These are phyloP conservation scores for Pseudomyrmex gracilis DNA, from an alignment of 1,140 invertebrate genomes.

Conservation along the genomic window DNA sequence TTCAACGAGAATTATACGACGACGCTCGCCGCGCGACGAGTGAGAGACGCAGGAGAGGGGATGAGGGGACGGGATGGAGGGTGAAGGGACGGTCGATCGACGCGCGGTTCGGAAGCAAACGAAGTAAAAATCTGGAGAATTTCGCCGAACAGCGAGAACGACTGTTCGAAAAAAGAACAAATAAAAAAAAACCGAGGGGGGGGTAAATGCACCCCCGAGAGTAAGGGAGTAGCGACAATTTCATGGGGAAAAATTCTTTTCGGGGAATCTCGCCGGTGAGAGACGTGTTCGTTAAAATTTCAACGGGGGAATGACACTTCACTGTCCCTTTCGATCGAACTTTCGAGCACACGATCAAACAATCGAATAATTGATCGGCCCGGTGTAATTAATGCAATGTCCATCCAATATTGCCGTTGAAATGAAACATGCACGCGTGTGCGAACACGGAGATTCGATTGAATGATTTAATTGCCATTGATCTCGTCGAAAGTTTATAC, in stretches of 20 bases:
- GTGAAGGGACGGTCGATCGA: conserved; percentile 49
- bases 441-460: background rate
- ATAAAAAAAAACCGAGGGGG: background rate
- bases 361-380: conserved; percentile 10
- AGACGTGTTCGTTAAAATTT: conserved; percentile 28
- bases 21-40: background rate
- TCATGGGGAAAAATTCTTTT: conserved; percentile 35
- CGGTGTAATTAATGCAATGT: conserved; percentile 15
- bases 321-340: conserved; percentile 26
- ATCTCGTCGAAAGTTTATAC: background rate
- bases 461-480: conserved; percentile 3
- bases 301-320: background rate
- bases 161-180: conserved; percentile 32
- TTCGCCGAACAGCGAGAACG: conserved; percentile 34
- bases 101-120: conserved; percentile 35
- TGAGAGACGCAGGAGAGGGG: no score
- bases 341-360: background rate
- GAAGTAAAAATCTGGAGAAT: conserved; percentile 54
- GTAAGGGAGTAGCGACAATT: conserved; percentile 29
- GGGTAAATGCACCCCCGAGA: no score
- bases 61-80: no score
- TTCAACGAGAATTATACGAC: conserved; percentile 68
- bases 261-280: conserved; percentile 15
- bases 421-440: background rate
- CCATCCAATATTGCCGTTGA: background rate